Conservation (phyloP, 2,797 vertebrate species). For the Enteromius radiatus region DNA sequence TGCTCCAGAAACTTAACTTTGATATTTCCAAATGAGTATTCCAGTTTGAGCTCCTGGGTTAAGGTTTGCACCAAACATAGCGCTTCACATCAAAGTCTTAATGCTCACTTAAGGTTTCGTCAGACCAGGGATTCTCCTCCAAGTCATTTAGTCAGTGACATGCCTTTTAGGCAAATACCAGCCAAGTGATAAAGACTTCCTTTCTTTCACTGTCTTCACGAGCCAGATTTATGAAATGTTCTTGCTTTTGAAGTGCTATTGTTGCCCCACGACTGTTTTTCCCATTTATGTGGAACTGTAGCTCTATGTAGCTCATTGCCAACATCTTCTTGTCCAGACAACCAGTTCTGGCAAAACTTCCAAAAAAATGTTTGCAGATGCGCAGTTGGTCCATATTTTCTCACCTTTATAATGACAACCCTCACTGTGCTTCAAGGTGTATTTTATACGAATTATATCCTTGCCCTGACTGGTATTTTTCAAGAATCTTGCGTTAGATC, state of each 20-base stretch:
- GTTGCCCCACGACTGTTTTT: background rate
- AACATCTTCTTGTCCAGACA: slow-evolving; percentile 30
- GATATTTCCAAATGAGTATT: slow-evolving; percentile 13
- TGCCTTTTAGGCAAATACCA: slow-evolving; percentile 40
- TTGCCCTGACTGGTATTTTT: slow-evolving; percentile 14
- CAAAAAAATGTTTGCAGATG: slow-evolving; percentile 7
- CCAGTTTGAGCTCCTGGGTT: slow-evolving; percentile 9
- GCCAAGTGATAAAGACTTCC: slow-evolving; percentile 13
- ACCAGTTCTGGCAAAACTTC: slow-evolving; percentile 3
- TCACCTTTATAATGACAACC: slow-evolving; percentile 11
- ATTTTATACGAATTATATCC: background rate
- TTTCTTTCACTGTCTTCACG: background rate
- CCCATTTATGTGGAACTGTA: background rate
- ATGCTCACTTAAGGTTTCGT: slow-evolving; percentile 29
- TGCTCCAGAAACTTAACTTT: background rate
- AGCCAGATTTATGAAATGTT: slow-evolving; percentile 19
- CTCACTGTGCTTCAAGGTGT: slow-evolving; percentile 12
- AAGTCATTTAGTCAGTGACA: slow-evolving; percentile 15
- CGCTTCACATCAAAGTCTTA: slow-evolving; percentile 12
- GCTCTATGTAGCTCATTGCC: slow-evolving; percentile 3
- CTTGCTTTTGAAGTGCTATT: background rate
- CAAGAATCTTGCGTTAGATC: background rate
- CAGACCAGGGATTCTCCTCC: slow-evolving; percentile 13
- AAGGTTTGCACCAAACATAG: background rate
- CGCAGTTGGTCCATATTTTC: background rate